Evolutionary conservation across 2,888 invertebrate genomes (phyloP), one percentile per base, ranked within the genome.

Genomic region (Mystacides longicornis): DNA sequence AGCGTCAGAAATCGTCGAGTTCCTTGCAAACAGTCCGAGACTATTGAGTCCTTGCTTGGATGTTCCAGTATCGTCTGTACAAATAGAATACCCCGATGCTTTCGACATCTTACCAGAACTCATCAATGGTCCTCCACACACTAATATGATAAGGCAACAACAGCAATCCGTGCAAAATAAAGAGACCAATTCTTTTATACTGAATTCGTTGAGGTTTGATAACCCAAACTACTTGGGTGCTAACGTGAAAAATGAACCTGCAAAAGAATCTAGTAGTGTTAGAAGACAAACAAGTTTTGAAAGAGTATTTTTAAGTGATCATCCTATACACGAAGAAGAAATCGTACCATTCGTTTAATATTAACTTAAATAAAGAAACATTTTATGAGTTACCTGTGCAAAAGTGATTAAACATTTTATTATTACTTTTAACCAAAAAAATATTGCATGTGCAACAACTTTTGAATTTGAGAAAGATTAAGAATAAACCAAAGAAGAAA

Each of bases 31-130:
- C 64, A 84, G 86, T 68, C 87, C 89, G 16, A 81, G 86, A 3
- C 79, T 93, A 53, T 74, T 94, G 50, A 73, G 83, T 20, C 90
- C 93, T 0, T 87, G 89, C 65, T 75, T 91, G 33, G 92, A 92
- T 67, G 81, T 83, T 60, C 90, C 86, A 49, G 75, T 82, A 55
- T 81, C 85, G 46, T 85, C 87, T 57, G 84, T 91, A 50, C 84
- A 87, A 67, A 78, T 89, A 64, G 85, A 85, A 60, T 82, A 85
- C 65, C 80, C 79, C 0, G 81, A 63, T 54, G 67, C 65, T 18
- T 51, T 62, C 23, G 57, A 62, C 23, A 49, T 54, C 33, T 43
- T 60, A n/a, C 56, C 58, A 19, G 57, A 60, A 23, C 37, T 49
- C n/a, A 50, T 58, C 16, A 56, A 46, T 20, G 57, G 51, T 22